Percentiles rank a stretch among this genome's conserved stretches.
Evolutionary conservation across 1,140 invertebrate genomes (phyloP).

Genomic region (Scaptomyza graminum): DNA sequence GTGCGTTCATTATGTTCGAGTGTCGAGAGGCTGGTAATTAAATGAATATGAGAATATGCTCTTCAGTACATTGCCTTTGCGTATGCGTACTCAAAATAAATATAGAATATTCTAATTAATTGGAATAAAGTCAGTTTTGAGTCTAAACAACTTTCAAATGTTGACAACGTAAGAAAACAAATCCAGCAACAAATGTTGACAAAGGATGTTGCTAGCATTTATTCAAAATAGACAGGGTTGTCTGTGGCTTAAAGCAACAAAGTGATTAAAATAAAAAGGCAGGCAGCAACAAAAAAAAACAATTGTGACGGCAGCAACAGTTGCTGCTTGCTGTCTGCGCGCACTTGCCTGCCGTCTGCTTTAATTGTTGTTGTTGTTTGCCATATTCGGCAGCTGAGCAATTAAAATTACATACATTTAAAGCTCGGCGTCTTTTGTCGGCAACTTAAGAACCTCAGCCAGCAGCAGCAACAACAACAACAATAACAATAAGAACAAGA

Average conservation of each 20-base stretch:
- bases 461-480: constrained; percentile 4
- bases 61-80: neutral
- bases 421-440: constrained; percentile 72
- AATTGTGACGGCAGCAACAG: constrained; percentile 18
- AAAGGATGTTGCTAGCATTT: constrained; percentile 15
- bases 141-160: constrained; percentile 7
- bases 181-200: constrained; percentile 3
- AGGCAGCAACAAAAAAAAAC: constrained; percentile 10
- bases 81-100: too few relatives aligned
- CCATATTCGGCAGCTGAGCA: constrained; percentile 70
- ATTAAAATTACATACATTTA: constrained; percentile 80
- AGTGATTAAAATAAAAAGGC: constrained; percentile 23
- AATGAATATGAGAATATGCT: constrained; percentile 33
- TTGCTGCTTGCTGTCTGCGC: constrained; percentile 7
- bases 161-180: neutral
- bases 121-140: too few relatives aligned
- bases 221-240: constrained; percentile 9
- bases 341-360: too few relatives aligned
- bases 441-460: constrained; percentile 59
- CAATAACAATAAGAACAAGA: neutral
- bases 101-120: too few relatives aligned
- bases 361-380: constrained; percentile 51
- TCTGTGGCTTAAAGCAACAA: constrained; percentile 9
- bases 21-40: constrained; percentile 21
- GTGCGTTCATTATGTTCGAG: constrained; percentile 11